Evolutionary conservation across 1,140 invertebrate species (phyloP).

Genomic region (Mamestra configurata): DNA sequence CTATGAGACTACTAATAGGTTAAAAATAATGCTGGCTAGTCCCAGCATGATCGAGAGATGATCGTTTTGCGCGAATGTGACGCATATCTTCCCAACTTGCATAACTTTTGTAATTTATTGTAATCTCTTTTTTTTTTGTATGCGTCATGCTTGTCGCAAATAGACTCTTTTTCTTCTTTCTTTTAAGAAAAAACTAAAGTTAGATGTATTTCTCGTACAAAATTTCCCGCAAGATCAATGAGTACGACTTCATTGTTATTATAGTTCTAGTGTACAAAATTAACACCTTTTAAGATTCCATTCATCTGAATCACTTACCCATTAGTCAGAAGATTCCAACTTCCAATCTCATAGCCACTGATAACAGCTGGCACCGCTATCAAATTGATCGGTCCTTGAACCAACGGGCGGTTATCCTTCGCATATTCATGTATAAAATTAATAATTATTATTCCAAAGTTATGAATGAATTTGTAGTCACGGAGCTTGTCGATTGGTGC

Average conservation of each 20-base stretch:
- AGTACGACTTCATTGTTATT: not conserved
- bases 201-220: too few species aligned
- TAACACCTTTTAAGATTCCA: not conserved
- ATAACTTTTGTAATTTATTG: too few species aligned
- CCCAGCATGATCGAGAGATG: too few species aligned
- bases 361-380: constrained; percentile 72
- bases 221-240: too few species aligned
- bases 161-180: too few species aligned
- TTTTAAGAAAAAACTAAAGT: too few species aligned
- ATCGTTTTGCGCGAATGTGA: too few species aligned
- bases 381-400: constrained; percentile 79
- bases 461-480: constrained; percentile 70
- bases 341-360: constrained; percentile 77
- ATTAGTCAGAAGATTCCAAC: constrained; percentile 81
- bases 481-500: constrained; percentile 65
- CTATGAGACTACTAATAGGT: too few species aligned
- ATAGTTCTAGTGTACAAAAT: not conserved
- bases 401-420: constrained; percentile 66
- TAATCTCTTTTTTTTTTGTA: too few species aligned
- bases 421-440: constrained; percentile 75
- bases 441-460: constrained; percentile 72
- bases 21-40: too few species aligned
- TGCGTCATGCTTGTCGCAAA: too few species aligned
- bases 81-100: too few species aligned
- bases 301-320: constrained; percentile 65